Conservation (phyloP, 2,113 vertebrate genomes). For the Carettochelys insculpta region DNA sequence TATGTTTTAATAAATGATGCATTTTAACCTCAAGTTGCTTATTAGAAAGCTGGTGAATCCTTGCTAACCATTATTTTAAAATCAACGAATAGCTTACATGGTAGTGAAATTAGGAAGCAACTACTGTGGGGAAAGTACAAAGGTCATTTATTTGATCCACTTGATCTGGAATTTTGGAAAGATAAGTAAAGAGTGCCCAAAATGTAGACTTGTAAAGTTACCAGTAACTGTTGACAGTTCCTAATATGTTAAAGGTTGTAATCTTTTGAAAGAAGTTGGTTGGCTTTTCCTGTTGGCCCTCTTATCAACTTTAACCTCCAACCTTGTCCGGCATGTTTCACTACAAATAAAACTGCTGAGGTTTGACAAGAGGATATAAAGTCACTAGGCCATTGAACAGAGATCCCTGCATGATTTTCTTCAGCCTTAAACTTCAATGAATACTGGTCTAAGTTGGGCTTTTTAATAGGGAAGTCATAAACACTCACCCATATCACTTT, state of each 20-base stretch:
- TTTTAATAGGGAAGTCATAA: slow-evolving; percentile 84
- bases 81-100: slow-evolving; percentile 76
- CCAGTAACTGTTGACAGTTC: slow-evolving; percentile 81
- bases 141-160: slow-evolving; percentile 56
- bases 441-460: slow-evolving; percentile 68
- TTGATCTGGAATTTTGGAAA: slow-evolving; percentile 79
- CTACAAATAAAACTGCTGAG: slow-evolving; percentile 84
- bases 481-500: slow-evolving; percentile 82
- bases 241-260: slow-evolving; percentile 84
- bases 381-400: slow-evolving; percentile 81
- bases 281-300: slow-evolving; percentile 89
- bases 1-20: neutral
- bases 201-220: slow-evolving; percentile 71
- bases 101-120: slow-evolving; percentile 61
- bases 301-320: slow-evolving; percentile 93
- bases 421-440: slow-evolving; percentile 74
- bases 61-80: slow-evolving; percentile 35
- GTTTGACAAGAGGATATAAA: slow-evolving; percentile 84
- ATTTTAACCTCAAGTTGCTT: too few species aligned
- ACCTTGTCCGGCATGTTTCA: slow-evolving; percentile 89
- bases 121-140: slow-evolving; percentile 71
- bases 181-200: slow-evolving; percentile 74
- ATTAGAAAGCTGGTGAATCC: neutral
- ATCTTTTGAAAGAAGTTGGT: slow-evolving; percentile 86
- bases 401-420: slow-evolving; percentile 80